Percentiles rank a stretch among this genome's conserved stretches.
Conservation (phyloP, 2,797 vertebrate genomes). For the Mus minutoides region DNA sequence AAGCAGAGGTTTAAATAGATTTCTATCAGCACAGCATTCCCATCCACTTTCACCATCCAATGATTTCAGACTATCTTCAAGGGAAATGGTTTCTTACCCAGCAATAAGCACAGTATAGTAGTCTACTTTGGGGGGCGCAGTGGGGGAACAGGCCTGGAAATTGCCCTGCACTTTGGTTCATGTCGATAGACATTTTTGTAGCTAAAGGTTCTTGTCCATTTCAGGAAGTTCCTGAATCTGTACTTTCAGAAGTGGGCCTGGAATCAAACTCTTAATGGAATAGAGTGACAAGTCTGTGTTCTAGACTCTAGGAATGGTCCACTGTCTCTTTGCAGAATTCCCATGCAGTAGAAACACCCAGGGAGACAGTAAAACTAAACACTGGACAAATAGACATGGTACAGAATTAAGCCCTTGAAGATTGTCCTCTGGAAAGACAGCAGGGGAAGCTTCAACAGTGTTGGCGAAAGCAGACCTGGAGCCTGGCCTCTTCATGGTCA, state of each 20-base stretch:
- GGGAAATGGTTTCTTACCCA: conserved; percentile 35
- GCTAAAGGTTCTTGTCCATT: conserved; percentile 81
- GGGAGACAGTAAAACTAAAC: conserved; percentile 41
- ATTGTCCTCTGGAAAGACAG: not conserved
- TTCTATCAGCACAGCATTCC: conserved; percentile 22
- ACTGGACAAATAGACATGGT: not conserved
- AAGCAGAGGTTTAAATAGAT: conserved; percentile 60
- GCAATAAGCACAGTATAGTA: conserved; percentile 28
- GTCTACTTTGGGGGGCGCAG: not conserved
- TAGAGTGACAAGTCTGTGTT: conserved; percentile 59
- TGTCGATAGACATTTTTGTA: conserved; percentile 77
- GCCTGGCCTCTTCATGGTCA: not conserved
- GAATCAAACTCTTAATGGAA: conserved; percentile 76
- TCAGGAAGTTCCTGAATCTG: conserved; percentile 83
- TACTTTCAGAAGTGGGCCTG: conserved; percentile 78
- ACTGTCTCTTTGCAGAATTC: conserved; percentile 72
- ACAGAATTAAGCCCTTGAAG: conserved; percentile 26
- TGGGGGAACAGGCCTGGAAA: conserved; percentile 32
- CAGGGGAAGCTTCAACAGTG: not conserved
- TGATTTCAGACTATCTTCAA: conserved; percentile 66
- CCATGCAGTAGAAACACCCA: conserved; percentile 37
- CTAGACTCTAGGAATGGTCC: conserved; percentile 56
- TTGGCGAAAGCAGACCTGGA: not conserved
- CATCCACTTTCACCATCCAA: conserved; percentile 30
- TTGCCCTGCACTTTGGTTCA: conserved; percentile 75